These are phyloP conservation scores for Epinotia ramella DNA, from an alignment of 2,888 invertebrate genomes.

Conservation along the genomic window DNA sequence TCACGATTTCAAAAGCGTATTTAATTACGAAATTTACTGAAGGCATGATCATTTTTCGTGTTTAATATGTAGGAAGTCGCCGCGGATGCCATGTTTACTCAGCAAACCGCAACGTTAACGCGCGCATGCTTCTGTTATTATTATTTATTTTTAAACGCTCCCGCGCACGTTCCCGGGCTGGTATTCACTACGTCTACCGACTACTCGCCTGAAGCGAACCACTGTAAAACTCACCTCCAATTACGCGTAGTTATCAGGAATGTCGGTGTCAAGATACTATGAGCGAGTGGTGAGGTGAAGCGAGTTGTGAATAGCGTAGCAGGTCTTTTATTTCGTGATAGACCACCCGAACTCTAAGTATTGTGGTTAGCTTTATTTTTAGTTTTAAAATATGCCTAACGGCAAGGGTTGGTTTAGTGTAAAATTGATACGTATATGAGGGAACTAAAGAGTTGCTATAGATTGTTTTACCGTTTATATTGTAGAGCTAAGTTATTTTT, in stretches of 20 bases:
- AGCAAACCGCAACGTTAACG: slow-evolving; percentile 73
- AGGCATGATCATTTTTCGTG: slow-evolving; percentile 42
- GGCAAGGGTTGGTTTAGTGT: slow-evolving; percentile 17
- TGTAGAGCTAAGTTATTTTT: not conserved
- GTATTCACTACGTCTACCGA: not conserved
- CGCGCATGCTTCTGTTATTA: slow-evolving; percentile 71
- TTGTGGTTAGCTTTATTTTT: slow-evolving; percentile 50
- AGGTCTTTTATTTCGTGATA: slow-evolving; percentile 59
- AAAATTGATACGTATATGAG: not conserved
- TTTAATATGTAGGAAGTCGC: slow-evolving; percentile 71
- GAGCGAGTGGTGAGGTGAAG: not conserved
- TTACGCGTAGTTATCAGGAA: not conserved
- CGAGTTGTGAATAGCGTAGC: not conserved
- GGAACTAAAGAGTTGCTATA: not conserved
- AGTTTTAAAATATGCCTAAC: slow-evolving; percentile 47
- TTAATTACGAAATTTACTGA: slow-evolving; percentile 44
- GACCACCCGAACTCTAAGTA: slow-evolving; percentile 71
- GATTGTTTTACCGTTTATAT: not conserved
- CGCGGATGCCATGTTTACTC: slow-evolving; percentile 79
- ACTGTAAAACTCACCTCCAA: not conserved
- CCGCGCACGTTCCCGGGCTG: slow-evolving; percentile 47
- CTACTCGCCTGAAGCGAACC: not conserved
- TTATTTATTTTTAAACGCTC: slow-evolving; percentile 78
- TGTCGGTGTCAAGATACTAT: not conserved
- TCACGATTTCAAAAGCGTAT: slow-evolving; percentile 1